Percentiles rank a stretch among this genome's conserved stretches.
These are phyloP conservation scores for Mus spretus DNA, from an alignment of 2,797 vertebrate genomes.

Conservation along the genomic window DNA sequence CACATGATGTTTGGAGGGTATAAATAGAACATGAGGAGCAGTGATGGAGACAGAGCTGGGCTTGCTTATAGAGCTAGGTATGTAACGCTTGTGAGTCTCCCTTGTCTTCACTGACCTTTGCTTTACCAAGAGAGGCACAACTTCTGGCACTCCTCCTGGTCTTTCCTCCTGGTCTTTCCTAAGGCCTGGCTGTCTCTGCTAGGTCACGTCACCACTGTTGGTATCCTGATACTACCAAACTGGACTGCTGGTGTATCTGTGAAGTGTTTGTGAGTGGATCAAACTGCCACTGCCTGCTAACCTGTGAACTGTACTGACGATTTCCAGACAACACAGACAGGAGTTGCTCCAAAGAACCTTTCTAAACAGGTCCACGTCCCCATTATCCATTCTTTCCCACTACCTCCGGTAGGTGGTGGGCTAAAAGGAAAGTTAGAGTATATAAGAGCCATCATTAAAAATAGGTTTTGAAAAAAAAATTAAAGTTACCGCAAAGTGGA, in stretches of 20 bases:
- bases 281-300: not conserved
- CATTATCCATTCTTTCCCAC: too few relatives aligned
- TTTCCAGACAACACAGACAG: not conserved
- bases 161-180: not conserved
- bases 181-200: not conserved
- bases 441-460: not conserved
- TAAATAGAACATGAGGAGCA: not conserved
- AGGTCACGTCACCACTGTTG: not conserved
- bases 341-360: not conserved
- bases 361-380: not conserved
- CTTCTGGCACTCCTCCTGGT: not conserved
- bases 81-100: not conserved
- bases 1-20: not conserved
- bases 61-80: not conserved
- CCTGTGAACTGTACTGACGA: not conserved
- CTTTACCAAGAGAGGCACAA: not conserved
- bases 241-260: not conserved
- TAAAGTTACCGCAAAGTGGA: not conserved
- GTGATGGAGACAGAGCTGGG: not conserved
- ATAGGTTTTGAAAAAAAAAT: not conserved
- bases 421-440: not conserved
- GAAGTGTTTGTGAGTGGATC: not conserved
- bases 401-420: too few relatives aligned
- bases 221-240: not conserved
- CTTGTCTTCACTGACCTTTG: not conserved